A percentile compares a stretch with the other conserved stretches of the same genome.
Conservation (phyloP, 2,888 invertebrate species). For the Onthophagus sagittarius region DNA sequence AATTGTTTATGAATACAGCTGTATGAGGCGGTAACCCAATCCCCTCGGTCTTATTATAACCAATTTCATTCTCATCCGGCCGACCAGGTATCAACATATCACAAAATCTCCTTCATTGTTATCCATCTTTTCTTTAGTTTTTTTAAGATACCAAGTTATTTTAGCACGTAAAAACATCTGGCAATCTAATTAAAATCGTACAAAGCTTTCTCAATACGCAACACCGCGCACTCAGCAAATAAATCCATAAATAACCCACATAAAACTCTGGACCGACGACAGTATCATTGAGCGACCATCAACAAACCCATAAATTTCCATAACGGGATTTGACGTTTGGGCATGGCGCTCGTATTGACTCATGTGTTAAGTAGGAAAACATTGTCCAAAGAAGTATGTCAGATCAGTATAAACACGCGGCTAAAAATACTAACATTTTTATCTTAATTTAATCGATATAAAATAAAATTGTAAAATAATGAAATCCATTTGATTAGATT, state of each 20-base stretch:
- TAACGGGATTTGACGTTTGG: neutral
- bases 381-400: neutral
- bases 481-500: too few species aligned
- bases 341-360: neutral
- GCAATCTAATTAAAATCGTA: neutral
- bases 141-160: neutral
- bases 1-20: slow-evolving; percentile 42
- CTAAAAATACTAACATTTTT: too few species aligned
- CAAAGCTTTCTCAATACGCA: neutral
- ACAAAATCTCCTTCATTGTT: neutral
- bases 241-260: neutral
- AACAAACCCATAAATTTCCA: neutral
- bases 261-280: neutral
- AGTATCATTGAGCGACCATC: neutral
- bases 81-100: neutral
- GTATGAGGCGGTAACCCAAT: slow-evolving; percentile 39
- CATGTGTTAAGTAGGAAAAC: neutral
- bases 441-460: too few species aligned
- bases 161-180: neutral
- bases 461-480: too few species aligned
- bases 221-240: neutral
- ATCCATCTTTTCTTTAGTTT: neutral
- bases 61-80: neutral
- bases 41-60: slow-evolving; percentile 21
- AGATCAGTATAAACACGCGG: neutral